Evolutionary conservation across 2,888 invertebrate genomes (phyloP), one percentile per base, ranked within the genome.

Genomic region (Slavum lentiscoides): DNA sequence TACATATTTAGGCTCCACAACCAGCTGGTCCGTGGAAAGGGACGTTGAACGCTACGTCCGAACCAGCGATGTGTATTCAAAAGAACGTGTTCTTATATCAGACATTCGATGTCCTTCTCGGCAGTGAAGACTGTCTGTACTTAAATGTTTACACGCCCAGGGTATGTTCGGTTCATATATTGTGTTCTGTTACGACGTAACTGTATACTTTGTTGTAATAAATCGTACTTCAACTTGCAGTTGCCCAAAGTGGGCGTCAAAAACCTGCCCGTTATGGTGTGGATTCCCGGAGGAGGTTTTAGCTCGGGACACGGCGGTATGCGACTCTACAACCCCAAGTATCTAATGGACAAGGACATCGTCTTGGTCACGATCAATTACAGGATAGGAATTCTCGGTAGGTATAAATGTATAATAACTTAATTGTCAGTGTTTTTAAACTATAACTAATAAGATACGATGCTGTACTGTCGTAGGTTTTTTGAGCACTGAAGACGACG

Each of bases 101-200:
- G 7, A 55, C 55, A 9, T 64, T 21, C 21, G 30, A 74, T 11
- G 74, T 74, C 6, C 74, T 74, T 2, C 11, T 74, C 21, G 89
- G 89, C 61, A 85, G 86, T 9, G 90, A 90, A 85, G 89, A 89
- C 84, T 90, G 89, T 82, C 84, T 89, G 8, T 88, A 88, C 84
- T 84, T 89, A 37, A 89, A 89, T 85, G 87, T 89, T 37, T 86
- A 85, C 82, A 87, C 87, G 49, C 85, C 85, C 83, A 83, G 85
- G 83, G 86, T 87, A 84, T 21, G 23, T 7, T 69, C n/a, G 58
- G 37, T 30, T 49, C 43, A 49, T 49, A 23, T 43, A 53, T 21
- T 21, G 1, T 15, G 30, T 67, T 67, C 59, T 0, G 59, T 68
- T 1, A 23, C 6, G 6, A n/a, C 9, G 30, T 30, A 30, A 30